Percentiles rank a stretch among this genome's conserved stretches.
Evolutionary conservation across 2,888 invertebrate genomes (phyloP).

Genomic region (Keiferia lycopersicella): DNA sequence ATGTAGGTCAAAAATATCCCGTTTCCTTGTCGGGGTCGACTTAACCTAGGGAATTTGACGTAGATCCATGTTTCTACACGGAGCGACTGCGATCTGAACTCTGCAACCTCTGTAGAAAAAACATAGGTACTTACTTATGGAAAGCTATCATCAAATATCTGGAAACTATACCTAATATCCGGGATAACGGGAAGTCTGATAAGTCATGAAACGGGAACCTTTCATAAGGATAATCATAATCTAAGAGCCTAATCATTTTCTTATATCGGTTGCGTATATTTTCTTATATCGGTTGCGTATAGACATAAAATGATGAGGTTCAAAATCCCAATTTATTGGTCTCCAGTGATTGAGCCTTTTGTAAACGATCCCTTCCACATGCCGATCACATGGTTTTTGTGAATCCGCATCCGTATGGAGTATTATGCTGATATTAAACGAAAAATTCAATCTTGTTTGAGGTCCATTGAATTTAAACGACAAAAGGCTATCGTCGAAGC

Average conservation of each 20-base stretch:
- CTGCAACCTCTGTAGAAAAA: too few species aligned
- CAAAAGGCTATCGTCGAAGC: too few species aligned
- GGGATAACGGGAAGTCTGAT: neutral
- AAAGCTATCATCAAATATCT: too few species aligned
- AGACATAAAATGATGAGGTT: slow-evolving; percentile 18
- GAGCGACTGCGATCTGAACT: too few species aligned
- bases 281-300: neutral
- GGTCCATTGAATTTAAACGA: neutral
- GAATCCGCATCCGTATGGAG: neutral
- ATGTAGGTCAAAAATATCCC: too few species aligned
- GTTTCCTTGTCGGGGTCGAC: too few species aligned
- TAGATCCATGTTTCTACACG: too few species aligned
- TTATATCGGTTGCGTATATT: neutral
- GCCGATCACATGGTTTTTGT: slow-evolving; percentile 8
- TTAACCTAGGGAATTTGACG: too few species aligned
- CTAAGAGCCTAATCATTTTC: neutral
- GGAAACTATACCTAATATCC: too few species aligned
- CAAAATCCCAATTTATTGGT: slow-evolving; percentile 28
- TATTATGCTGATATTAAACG: neutral
- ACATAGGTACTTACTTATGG: too few species aligned
- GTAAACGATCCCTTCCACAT: slow-evolving; percentile 12
- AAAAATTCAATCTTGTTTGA: neutral
- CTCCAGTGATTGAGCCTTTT: slow-evolving; percentile 21
- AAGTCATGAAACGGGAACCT: too few species aligned
- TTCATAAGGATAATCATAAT: neutral